Base-by-base conservation (phyloP, 2,797 vertebrate species). In the Lepus townsendii region DNA sequence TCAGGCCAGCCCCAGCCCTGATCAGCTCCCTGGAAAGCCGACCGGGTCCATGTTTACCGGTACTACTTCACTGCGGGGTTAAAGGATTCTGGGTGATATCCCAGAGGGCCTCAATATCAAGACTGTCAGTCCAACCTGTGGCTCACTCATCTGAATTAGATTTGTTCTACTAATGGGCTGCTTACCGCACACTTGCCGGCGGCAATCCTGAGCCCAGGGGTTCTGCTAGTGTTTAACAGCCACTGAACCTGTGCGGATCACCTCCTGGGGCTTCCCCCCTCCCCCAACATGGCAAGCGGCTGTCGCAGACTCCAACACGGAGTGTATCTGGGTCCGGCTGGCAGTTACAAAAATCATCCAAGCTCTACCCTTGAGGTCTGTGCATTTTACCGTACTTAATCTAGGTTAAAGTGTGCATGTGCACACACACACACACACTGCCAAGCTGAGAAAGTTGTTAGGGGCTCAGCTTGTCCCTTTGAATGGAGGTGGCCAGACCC, bases 71-170 rank as follows among this genome's bases (percentile, higher is more conserved):
- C 42, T 42, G 42, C 42, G 7, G 13, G 12, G 52, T 52, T 63
- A 63, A 82, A 90, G 24, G 22, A 35, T 77, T 90, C 73, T 54
- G 76, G 19, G 22, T 16, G 22, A 69, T 77, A 68, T 32, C 84
- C 27, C 8, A 80, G 79, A 87, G 88, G 42, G 47, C 30, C 30
- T 68, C 62, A 66, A 84, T 62, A 54, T 93, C 88, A 77, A 88
- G 32, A 68, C 30, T 50, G 47, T 72, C 35, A 54, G 19, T 50
- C 73, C 87, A 71, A 50, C 50, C 27, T 17, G 42, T 73, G 68
- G 35, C 71, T 76, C 24, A 72, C 63, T 83, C 68, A 71, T 66
- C 77, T 84, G 68, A 63, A 85, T 90, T 79, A 69, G 89, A 92
- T 35, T 20, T 78, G 12, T 82, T 72, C 71, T 76, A 47, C 27